A percentile compares a stretch with the other conserved stretches of the same genome.
Conservation (phyloP, 2,113 vertebrate species). For the Scophthalmus maximus region DNA sequence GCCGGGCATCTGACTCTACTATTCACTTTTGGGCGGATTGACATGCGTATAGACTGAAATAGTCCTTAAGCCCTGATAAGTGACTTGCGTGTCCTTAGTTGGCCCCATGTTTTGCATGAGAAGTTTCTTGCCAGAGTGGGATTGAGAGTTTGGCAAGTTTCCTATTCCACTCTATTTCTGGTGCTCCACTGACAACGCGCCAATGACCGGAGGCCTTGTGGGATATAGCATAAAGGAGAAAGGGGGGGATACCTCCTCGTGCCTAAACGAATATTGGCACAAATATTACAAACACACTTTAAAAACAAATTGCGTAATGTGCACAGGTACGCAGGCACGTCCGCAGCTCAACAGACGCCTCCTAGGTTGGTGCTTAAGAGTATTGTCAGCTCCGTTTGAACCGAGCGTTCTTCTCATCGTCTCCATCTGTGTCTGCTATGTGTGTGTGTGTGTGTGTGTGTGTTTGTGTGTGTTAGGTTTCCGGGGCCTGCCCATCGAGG, state of each 20-base stretch:
- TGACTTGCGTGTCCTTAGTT: conserved; percentile 68
- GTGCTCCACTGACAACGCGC: conserved; percentile 62
- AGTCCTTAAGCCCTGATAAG: conserved; percentile 55
- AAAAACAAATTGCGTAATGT: not conserved
- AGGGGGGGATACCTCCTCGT: conserved; percentile 56
- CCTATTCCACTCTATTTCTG: conserved; percentile 70
- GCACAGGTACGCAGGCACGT: conserved; percentile 3
- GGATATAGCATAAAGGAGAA: conserved; percentile 69
- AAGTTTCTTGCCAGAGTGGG: conserved; percentile 72
- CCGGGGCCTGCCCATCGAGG: conserved; percentile 97
- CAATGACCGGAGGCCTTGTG: conserved; percentile 71
- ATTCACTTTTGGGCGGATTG: conserved; percentile 44
- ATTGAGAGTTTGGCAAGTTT: conserved; percentile 76
- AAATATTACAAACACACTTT: conserved; percentile 1
- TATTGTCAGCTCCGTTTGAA: not conserved
- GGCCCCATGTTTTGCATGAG: conserved; percentile 64
- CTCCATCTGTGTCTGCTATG: conserved; percentile 4
- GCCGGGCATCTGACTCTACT: too few relatives aligned
- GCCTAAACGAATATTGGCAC: conserved; percentile 64
- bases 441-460: conserved; percentile 40
- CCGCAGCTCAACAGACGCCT: not conserved
- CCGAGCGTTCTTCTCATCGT: not conserved
- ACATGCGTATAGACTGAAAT: conserved; percentile 49
- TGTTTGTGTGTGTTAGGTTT: conserved; percentile 87
- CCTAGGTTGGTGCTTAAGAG: conserved; percentile 8